Evolutionary conservation across 1,140 invertebrate genomes (phyloP).

Genomic region (Paraescarpia echinospica): DNA sequence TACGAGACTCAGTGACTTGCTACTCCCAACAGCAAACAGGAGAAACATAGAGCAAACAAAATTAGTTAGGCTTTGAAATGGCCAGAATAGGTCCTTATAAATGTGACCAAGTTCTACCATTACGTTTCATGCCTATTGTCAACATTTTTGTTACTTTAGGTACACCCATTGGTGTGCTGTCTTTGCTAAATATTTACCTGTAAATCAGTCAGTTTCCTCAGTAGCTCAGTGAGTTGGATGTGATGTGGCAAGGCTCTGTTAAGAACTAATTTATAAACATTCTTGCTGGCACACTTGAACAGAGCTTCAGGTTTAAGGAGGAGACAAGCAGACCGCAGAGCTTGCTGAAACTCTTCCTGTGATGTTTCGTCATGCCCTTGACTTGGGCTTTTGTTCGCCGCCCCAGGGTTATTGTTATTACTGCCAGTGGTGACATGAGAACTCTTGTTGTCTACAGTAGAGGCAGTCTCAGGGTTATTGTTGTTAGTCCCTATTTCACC

Average conservation of each 20-base stretch:
- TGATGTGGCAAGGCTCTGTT: slow-evolving; percentile 36
- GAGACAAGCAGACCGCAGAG: slow-evolving; percentile 36
- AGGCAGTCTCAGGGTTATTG: background rate
- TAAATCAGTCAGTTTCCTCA: slow-evolving; percentile 38
- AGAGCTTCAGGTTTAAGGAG: slow-evolving; percentile 38
- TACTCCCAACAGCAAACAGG: background rate
- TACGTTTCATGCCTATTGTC: no score
- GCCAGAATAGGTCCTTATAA: background rate
- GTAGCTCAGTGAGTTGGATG: slow-evolving; percentile 32
- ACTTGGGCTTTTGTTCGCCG: background rate
- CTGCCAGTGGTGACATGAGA: background rate
- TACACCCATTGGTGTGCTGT: background rate
- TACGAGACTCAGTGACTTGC: background rate
- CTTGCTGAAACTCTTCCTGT: slow-evolving; percentile 43
- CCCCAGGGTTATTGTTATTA: background rate
- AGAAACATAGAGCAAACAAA: background rate
- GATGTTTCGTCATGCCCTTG: slow-evolving; percentile 32
- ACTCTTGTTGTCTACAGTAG: background rate
- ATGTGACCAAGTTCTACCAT: background rate
- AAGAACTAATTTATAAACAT: slow-evolving; percentile 39
- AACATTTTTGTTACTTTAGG: background rate
- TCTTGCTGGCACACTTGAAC: slow-evolving; percentile 36
- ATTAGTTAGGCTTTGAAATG: background rate
- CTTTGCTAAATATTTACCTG: slow-evolving; percentile 19
- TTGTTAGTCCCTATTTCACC: background rate